These are phyloP conservation scores for Acleris cristana DNA, from an alignment of 2,888 invertebrate genomes.

Conservation along the genomic window DNA sequence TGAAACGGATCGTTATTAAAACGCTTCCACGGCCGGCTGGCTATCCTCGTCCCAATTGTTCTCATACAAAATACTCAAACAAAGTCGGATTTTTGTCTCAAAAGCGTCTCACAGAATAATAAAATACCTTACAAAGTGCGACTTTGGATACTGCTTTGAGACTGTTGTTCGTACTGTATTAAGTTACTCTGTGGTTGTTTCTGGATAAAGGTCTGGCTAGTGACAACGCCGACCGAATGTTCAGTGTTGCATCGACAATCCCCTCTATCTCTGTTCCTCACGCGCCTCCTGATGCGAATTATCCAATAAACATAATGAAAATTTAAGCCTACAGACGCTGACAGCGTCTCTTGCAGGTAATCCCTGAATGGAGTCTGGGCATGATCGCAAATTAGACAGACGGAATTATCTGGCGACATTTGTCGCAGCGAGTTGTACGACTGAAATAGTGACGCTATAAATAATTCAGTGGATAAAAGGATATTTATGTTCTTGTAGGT, in stretches of 20 bases:
- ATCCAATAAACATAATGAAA: conserved; percentile 84
- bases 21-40: conserved; percentile 50
- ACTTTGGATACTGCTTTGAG: conserved; percentile 1
- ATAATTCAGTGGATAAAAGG: not conserved
- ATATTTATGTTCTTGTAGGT: not conserved
- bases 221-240: conserved; percentile 63
- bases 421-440: not conserved
- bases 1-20: conserved; percentile 64
- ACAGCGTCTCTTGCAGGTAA: conserved; percentile 78
- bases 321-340: conserved; percentile 79
- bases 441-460: not conserved
- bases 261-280: conserved; percentile 75
- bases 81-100: conserved; percentile 9
- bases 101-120: conserved; percentile 4
- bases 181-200: conserved; percentile 43
- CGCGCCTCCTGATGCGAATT: conserved; percentile 74
- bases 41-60: conserved; percentile 46
- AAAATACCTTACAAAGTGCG: not conserved
- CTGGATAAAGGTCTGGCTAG: conserved; percentile 46
- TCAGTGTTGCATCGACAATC: conserved; percentile 81
- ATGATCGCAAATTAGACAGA: conserved; percentile 64
- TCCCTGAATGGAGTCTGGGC: conserved; percentile 61
- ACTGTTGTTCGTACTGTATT: conserved; percentile 22
- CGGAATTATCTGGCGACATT: conserved; percentile 39
- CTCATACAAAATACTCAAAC: conserved; percentile 26